A percentile compares a stretch with the other conserved stretches of the same genome.
phyloP scores from a whole-genome alignment of 2,113 vertebrate genomes.

The Cettia cetti region DNA sequence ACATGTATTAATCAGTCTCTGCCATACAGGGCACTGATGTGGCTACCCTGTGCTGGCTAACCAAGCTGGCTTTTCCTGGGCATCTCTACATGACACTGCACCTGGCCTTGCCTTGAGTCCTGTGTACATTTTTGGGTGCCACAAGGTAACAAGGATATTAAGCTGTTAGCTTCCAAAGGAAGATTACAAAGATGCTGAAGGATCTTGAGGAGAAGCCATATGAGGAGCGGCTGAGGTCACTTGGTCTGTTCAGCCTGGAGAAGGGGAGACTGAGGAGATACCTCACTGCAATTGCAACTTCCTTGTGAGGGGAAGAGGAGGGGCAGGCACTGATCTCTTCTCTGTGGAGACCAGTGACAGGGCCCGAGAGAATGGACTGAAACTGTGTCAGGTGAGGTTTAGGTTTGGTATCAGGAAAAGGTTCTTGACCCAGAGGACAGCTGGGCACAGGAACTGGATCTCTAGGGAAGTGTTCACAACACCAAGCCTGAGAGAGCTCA shows the following conservation, averaged over 20 bases:
- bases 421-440: neutral
- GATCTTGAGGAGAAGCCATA: neutral
- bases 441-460: neutral
- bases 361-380: rapidly evolving
- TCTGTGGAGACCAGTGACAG: neutral
- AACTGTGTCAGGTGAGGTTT: neutral
- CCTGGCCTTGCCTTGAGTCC: rapidly evolving
- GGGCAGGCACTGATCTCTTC: neutral
- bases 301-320: rapidly evolving
- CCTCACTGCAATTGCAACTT: neutral
- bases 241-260: neutral
- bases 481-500: neutral
- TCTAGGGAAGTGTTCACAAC: neutral
- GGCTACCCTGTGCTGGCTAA: neutral
- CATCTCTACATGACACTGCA: neutral
- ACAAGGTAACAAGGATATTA: neutral
- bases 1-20: neutral
- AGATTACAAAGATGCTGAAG: neutral
- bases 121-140: neutral
- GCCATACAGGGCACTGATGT: neutral
- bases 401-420: neutral
- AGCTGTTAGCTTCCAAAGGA: neutral
- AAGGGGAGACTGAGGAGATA: neutral
- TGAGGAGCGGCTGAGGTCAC: neutral
- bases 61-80: neutral